Evolutionary conservation across 2,888 invertebrate species (phyloP).

Genomic region (Philereme transversata): DNA sequence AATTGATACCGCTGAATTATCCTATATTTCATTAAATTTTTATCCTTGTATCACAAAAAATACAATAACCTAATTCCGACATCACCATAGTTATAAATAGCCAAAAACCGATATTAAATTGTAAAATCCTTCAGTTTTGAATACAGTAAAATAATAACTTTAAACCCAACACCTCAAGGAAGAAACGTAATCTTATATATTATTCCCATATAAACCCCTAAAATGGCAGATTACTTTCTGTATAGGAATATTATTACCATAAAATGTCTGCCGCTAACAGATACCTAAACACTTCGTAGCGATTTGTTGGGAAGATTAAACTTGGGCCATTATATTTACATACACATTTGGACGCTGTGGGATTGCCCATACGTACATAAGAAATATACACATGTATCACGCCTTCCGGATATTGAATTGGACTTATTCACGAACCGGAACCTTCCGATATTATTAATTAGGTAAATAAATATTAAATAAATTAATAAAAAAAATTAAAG

Average conservation of each 20-base stretch:
- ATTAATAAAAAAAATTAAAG: too few species aligned
- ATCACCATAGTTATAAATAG: too few species aligned
- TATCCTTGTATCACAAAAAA: too few species aligned
- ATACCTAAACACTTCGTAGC: conserved; percentile 55
- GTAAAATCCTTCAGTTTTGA: too few species aligned
- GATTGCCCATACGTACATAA: background rate
- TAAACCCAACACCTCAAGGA: conserved; percentile 1
- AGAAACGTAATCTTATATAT: conserved; percentile 58
- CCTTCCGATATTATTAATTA: too few species aligned
- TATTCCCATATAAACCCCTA: conserved; percentile 44
- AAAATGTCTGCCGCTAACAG: conserved; percentile 56
- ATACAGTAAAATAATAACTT: conserved; percentile 1
- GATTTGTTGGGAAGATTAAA: conserved; percentile 75
- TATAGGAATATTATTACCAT: conserved; percentile 71
- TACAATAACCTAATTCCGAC: too few species aligned
- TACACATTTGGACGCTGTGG: conserved; percentile 25
- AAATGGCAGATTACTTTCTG: conserved; percentile 56
- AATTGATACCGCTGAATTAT: too few species aligned
- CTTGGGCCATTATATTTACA: conserved; percentile 53
- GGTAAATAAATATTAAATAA: too few species aligned
- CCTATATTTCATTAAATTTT: too few species aligned
- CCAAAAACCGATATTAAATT: too few species aligned
- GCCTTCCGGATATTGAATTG: too few species aligned
- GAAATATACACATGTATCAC: background rate
- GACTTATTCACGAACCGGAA: too few species aligned